Base-by-base conservation (phyloP, 2,797 vertebrate genomes). In the Chelon auratus region DNA sequence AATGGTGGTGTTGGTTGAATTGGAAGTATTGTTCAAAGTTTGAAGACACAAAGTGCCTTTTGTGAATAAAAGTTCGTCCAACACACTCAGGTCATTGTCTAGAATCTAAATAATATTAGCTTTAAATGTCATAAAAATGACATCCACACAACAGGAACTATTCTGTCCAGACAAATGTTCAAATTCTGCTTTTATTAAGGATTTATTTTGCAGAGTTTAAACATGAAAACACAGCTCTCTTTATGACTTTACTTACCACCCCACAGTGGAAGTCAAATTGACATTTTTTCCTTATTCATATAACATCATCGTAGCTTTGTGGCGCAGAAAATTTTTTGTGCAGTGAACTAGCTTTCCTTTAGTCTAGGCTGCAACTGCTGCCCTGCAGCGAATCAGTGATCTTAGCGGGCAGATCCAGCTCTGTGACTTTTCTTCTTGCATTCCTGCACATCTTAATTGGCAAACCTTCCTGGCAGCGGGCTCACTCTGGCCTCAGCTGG, bases 381-480 rank as follows among this genome's bases (percentile, higher is more conserved):
- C 22, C 33, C 18, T 61, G 53, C 65, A 55, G 40, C 81, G 71
- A 77, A 70, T 50, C 76, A 70, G 72, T 43, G 62, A 73, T 90
- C 77, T 40, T 72, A 77, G 75, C 58, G 65, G 62, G 57, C 72
- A 57, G 61, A 63, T 81, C 62, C 52, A 76, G 43, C 68, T 66
- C 68, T 67, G 51, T 81, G 75, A 84, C 75, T 85, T 81, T 63
- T 68, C 75, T 84, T 62, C 73, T 63, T 81, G 84, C 87, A 85
- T 92, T 93, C 90, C 81, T 82, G 80, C 86, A 82, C 83, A 85
- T 86, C 87, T 87, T 93, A 91, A 93, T 91, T 90, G 80, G 86
- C 26, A 59, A 88, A 78, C 47, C 84, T 33, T 90, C 79, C 72
- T 77, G 91, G 82, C 88, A 76, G 76, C 37, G 73, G 60, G 54